These are phyloP conservation scores for Spongilla lacustris DNA, from an alignment of 37 sponge, comb jelly and placozoan genomes.

Conservation along the genomic window DNA sequence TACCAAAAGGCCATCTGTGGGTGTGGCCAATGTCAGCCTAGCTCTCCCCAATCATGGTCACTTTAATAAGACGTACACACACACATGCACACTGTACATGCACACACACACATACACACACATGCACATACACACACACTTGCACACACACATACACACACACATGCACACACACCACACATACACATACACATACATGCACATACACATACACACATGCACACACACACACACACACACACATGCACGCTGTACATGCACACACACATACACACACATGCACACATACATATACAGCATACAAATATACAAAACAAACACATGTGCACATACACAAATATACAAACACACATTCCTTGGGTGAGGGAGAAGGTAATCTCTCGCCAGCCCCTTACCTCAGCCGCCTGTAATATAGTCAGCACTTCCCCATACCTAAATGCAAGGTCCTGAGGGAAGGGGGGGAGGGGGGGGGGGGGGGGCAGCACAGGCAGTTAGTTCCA, in stretches of 20 bases:
- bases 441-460: slow-evolving; percentile 39
- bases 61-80: no score
- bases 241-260: not conserved
- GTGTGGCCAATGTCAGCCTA: no score
- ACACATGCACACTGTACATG: no score
- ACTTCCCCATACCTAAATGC: slow-evolving; percentile 50
- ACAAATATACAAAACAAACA: slow-evolving; percentile 43
- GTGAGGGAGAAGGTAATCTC: not conserved
- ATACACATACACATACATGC: no score
- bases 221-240: slow-evolving; percentile 1
- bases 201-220: not conserved
- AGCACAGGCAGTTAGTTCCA: no score
- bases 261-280: not conserved
- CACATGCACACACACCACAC: no score
- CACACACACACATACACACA: no score
- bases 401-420: slow-evolving; percentile 47
- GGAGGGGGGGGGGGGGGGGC: not conserved
- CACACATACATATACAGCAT: no score
- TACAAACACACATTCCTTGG: not conserved
- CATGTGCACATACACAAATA: no score
- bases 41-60: no score
- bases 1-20: no score
- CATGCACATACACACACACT: no score
- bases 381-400: slow-evolving; percentile 31
- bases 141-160: not conserved